Percentiles rank a stretch among this genome's conserved stretches.
Conservation (phyloP, 2,113 vertebrate genomes). For the Lynx canadensis region DNA sequence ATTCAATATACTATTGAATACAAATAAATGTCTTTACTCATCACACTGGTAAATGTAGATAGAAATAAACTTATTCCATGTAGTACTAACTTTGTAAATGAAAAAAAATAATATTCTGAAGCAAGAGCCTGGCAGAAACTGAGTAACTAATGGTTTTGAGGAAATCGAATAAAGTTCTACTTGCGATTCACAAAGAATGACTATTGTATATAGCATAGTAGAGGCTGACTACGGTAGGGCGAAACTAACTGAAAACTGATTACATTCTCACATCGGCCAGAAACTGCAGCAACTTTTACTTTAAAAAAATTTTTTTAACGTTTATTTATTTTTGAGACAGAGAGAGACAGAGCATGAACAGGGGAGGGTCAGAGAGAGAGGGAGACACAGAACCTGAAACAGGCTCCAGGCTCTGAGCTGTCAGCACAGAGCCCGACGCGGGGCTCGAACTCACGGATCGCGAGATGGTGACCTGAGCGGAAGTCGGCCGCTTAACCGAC, state of each 20-base stretch:
- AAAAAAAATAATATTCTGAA: slow-evolving; percentile 34
- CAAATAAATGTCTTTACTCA: not conserved
- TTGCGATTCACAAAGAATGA: not conserved
- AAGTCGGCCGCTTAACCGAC: no score
- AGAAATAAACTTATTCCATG: not conserved
- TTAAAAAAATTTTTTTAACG: not conserved
- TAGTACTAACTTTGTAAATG: not conserved
- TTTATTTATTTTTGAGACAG: no score
- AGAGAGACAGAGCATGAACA: no score
- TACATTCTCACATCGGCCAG: not conserved
- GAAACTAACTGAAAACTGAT: slow-evolving; percentile 16
- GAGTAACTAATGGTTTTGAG: not conserved
- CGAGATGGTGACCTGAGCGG: no score
- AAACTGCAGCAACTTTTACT: not conserved
- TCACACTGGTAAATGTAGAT: not conserved
- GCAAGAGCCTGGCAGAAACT: not conserved
- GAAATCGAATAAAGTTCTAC: not conserved
- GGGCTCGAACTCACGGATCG: accelerated
- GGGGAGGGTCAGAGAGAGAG: no score
- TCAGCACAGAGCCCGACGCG: no score
- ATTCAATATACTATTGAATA: not conserved
- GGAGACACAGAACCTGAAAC: no score
- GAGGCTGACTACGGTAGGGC: not conserved
- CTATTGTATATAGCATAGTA: not conserved
- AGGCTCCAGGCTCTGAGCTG: no score